Evolutionary conservation across 2,888 invertebrate genomes (phyloP).

Genomic region (Platycheirus albimanus): DNA sequence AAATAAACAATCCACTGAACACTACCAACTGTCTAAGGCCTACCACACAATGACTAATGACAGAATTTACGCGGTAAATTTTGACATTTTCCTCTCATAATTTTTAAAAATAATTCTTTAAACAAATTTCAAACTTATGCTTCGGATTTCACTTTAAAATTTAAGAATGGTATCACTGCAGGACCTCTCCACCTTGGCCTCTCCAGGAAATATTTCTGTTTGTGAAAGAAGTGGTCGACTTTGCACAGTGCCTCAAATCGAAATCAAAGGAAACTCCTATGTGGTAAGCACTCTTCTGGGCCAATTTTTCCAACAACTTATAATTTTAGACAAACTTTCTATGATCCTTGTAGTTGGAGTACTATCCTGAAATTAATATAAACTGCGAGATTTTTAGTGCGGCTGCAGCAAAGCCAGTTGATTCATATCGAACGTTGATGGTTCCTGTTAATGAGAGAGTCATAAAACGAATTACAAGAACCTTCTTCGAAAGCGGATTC

Average conservation of each 20-base stretch:
- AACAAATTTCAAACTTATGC: no score
- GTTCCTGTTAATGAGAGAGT: conserved; percentile 88
- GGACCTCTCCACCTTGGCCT: conserved; percentile 84
- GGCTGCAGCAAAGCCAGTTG: conserved; percentile 82
- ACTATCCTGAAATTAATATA: conserved; percentile 88
- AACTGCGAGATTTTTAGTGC: conserved; percentile 84
- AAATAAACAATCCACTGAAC: no score
- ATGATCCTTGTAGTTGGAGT: conserved; percentile 83
- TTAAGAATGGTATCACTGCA: conserved; percentile 84
- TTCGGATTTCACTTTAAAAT: no score
- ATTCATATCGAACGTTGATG: conserved; percentile 84
- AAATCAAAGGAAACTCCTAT: conserved; percentile 77
- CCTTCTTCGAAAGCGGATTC: conserved; percentile 90
- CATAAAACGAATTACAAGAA: conserved; percentile 89
- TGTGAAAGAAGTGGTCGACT: conserved; percentile 87
- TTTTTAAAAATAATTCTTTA: no score
- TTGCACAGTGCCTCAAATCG: conserved; percentile 84
- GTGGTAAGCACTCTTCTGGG: conserved; percentile 83
- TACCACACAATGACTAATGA: no score
- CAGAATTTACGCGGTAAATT: no score
- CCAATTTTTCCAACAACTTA: background rate
- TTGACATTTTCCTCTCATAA: no score
- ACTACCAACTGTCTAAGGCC: no score
- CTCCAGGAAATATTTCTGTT: conserved; percentile 84
- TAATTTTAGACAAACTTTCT: background rate